phyloP scores from a whole-genome alignment of 2,888 invertebrate species.

The Epistrophe grossulariae region DNA sequence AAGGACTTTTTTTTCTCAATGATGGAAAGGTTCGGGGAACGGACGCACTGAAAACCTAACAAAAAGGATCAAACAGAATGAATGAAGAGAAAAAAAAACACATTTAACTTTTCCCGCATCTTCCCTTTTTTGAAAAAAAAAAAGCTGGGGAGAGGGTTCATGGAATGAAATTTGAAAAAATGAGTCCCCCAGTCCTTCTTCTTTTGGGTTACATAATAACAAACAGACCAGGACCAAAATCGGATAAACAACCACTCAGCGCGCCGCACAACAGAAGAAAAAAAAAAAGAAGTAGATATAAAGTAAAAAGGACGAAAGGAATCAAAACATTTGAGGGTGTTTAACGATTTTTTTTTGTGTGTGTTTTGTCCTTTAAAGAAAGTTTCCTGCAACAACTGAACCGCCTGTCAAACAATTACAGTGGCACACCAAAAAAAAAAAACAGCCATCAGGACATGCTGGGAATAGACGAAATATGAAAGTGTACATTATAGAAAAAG shows the following conservation, averaged over 20 bases:
- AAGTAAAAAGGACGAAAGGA: conserved; percentile 54
- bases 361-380: conserved; percentile 25
- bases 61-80: conserved; percentile 21
- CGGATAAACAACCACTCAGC: conserved; percentile 69
- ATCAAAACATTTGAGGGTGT: conserved; percentile 73
- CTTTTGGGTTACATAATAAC: conserved; percentile 68
- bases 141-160: background rate
- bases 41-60: background rate
- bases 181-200: conserved; percentile 54
- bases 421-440: conserved; percentile 37
- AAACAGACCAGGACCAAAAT: conserved; percentile 61
- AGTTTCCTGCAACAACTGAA: conserved; percentile 53
- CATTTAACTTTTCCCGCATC: conserved; percentile 58
- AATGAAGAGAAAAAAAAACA: conserved; percentile 19
- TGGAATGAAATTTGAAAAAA: conserved; percentile 20
- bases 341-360: conserved; percentile 60
- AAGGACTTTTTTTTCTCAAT: conserved; percentile 37
- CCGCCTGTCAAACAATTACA: conserved; percentile 74
- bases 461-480: conserved; percentile 41
- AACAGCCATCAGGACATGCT: conserved; percentile 22
- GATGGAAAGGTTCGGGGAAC: background rate
- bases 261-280: conserved; percentile 5
- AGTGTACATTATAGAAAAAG: conserved; percentile 19
- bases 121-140: background rate
- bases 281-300: background rate